These are phyloP conservation scores for Globodera ellingtonae DNA, from an alignment of 1,140 invertebrate species.

Conservation along the genomic window DNA sequence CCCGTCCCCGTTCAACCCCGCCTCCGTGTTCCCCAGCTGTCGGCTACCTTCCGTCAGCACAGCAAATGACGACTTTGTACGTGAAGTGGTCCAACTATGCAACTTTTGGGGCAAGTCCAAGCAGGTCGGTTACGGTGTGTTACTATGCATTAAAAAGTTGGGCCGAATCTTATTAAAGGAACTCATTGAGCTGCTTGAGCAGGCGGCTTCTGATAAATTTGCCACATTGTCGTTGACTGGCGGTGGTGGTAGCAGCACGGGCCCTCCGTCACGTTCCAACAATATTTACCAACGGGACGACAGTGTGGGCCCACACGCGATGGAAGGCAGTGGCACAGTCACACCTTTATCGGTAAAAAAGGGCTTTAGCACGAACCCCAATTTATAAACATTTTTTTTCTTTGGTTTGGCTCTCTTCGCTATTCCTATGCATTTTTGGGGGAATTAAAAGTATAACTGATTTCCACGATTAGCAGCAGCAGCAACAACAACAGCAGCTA, in stretches of 20 bases:
- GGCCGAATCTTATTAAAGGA: conserved; percentile 1
- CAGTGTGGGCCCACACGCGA: background rate
- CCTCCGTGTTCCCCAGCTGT: conserved; percentile 11
- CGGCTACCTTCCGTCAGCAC: conserved; percentile 43
- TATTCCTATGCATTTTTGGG: no score
- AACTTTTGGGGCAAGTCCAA: conserved; percentile 63
- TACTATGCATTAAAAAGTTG: background rate
- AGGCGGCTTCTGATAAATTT: conserved; percentile 24
- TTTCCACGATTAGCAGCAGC: background rate
- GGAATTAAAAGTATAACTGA: no score
- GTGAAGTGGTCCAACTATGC: conserved; percentile 61
- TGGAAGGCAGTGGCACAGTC: background rate
- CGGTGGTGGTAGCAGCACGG: background rate
- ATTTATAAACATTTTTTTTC: no score
- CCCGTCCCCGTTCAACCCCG: conserved; percentile 13
- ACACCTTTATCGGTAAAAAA: background rate
- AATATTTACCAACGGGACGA: background rate
- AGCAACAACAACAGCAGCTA: background rate
- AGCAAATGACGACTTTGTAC: conserved; percentile 56
- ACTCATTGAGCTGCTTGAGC: conserved; percentile 13
- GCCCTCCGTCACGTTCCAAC: conserved; percentile 17
- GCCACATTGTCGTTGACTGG: conserved; percentile 9
- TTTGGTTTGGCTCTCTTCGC: no score
- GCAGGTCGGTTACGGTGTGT: conserved; percentile 43
- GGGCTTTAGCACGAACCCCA: no score